phyloP scores from a whole-genome alignment of 2,113 vertebrate species.

The Notothenia rossii region DNA sequence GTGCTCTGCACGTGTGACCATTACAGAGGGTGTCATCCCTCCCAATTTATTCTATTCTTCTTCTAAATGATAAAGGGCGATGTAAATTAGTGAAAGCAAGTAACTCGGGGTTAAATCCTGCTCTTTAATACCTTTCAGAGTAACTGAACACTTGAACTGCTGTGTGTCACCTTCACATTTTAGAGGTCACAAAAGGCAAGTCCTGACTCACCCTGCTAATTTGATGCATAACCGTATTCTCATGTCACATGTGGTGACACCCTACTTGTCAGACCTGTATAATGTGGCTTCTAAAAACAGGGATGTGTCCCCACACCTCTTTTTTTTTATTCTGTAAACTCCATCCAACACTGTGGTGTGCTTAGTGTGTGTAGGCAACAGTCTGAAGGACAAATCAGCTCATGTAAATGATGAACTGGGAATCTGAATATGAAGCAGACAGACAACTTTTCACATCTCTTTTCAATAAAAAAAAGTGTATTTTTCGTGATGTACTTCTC shows the following conservation, averaged over 20 bases:
- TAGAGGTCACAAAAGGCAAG: background rate
- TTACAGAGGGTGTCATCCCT: too few relatives aligned
- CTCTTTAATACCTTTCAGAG: too few relatives aligned
- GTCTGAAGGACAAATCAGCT: background rate
- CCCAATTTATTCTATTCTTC: too few relatives aligned
- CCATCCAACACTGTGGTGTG: background rate
- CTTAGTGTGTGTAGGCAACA: background rate
- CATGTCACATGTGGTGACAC: background rate
- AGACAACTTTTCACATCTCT: background rate
- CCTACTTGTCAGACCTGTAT: constrained; percentile 26
- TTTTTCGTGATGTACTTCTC: background rate
- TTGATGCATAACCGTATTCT: too few relatives aligned
- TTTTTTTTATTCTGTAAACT: background rate
- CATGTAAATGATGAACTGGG: background rate
- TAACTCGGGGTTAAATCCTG: too few relatives aligned
- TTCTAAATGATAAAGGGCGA: too few relatives aligned
- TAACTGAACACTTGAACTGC: too few relatives aligned
- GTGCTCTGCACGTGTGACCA: too few relatives aligned
- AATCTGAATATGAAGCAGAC: background rate
- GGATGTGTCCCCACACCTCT: background rate
- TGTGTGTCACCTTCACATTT: background rate
- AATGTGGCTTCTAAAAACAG: background rate
- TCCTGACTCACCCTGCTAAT: background rate
- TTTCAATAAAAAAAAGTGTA: background rate
- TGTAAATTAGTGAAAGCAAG: too few relatives aligned